phyloP scores from a whole-genome alignment of 37 sponge, comb jelly and placozoan species.

The Cladorhizidae sp. region DNA sequence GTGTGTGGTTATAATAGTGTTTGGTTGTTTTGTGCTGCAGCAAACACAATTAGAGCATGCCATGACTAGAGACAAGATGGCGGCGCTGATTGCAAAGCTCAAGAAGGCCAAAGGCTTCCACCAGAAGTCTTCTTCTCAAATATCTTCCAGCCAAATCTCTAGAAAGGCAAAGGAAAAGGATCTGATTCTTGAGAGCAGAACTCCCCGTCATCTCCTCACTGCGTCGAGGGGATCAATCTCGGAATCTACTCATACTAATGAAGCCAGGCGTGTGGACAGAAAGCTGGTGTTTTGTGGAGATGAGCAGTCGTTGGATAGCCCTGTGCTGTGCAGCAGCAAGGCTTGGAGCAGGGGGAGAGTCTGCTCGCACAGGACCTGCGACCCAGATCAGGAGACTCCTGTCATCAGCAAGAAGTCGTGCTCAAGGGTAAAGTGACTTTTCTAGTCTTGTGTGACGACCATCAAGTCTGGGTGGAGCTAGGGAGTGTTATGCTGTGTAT shows the following conservation, averaged over 20 bases:
- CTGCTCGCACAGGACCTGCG: not conserved
- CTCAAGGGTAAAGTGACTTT: not conserved
- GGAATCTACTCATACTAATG: not conserved
- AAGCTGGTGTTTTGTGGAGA: slow-evolving; percentile 17
- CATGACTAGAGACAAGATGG: slow-evolving; percentile 47
- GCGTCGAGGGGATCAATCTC: not conserved
- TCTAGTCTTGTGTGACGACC: not conserved
- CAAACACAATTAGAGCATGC: slow-evolving; percentile 30
- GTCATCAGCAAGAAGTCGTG: not conserved
- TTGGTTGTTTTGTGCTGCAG: not conserved
- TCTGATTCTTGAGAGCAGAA: slow-evolving; percentile 19
- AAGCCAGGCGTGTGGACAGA: slow-evolving; percentile 12
- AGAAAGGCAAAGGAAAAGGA: slow-evolving; percentile 8
- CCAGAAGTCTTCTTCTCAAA: not conserved
- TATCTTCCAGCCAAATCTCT: slow-evolving; percentile 13
- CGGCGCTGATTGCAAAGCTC: slow-evolving; percentile 32
- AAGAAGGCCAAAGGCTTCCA: slow-evolving; percentile 11
- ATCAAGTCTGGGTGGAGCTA: too few relatives aligned
- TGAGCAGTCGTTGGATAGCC: not conserved
- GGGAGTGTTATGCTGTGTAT: not conserved
- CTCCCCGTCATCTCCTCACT: slow-evolving; percentile 4
- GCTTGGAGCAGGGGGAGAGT: not conserved
- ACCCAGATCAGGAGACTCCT: slow-evolving; percentile 17
- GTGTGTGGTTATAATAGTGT: not conserved
- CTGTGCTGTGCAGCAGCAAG: not conserved